phyloP scores from a whole-genome alignment of 2,888 invertebrate genomes.

The Drosophila kuntzei region DNA sequence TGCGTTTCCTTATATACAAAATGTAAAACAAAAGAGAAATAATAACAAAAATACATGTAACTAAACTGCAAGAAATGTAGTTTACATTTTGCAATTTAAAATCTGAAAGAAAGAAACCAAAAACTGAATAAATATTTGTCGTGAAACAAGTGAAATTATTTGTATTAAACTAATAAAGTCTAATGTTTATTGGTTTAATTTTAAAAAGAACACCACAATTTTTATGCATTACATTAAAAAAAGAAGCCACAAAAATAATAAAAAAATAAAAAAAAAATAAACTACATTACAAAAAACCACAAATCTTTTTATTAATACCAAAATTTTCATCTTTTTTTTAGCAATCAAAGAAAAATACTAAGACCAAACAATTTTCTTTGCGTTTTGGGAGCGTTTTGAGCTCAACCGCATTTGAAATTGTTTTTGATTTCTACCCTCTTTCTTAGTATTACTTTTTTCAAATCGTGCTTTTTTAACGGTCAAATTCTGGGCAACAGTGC shows the following conservation, averaged over 20 bases:
- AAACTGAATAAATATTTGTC: slow-evolving; percentile 58
- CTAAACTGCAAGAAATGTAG: slow-evolving; percentile 53
- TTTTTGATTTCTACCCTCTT: background rate
- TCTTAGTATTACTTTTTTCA: background rate
- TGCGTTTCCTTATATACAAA: slow-evolving; percentile 72
- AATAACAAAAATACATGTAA: slow-evolving; percentile 41
- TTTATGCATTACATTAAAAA: slow-evolving; percentile 73
- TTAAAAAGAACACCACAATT: slow-evolving; percentile 70
- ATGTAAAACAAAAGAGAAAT: slow-evolving; percentile 27
- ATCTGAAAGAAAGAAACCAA: slow-evolving; percentile 43
- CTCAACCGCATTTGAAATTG: background rate
- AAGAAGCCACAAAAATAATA: slow-evolving; percentile 54
- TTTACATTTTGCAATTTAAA: slow-evolving; percentile 64
- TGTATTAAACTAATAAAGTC: slow-evolving; percentile 74
- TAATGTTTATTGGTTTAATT: slow-evolving; percentile 76
- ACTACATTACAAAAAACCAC: slow-evolving; percentile 47
- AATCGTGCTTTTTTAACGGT: background rate
- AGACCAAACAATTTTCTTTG: background rate
- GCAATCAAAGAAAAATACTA: background rate
- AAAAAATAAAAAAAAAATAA: slow-evolving; percentile 53
- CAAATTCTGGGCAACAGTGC: background rate
- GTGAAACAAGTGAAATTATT: slow-evolving; percentile 66
- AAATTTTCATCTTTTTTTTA: background rate
- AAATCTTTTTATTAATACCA: background rate
- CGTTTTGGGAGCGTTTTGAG: background rate